phyloP scores from a whole-genome alignment of 2,797 vertebrate species.

The Sitta carolinensis region DNA sequence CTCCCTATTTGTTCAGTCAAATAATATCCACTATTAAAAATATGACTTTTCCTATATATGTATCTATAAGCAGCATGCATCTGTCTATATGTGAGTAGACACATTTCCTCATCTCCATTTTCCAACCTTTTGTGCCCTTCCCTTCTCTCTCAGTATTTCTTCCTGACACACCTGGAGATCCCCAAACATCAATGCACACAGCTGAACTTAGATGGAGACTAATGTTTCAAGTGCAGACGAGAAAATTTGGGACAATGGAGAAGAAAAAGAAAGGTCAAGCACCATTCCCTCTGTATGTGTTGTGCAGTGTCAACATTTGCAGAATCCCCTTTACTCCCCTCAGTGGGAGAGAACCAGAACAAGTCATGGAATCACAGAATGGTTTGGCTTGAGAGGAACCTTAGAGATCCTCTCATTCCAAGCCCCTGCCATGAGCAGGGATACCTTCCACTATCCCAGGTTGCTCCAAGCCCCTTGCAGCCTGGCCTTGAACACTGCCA shows the following conservation, averaged over 20 bases:
- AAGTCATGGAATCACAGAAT: background rate
- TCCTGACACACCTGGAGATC: background rate
- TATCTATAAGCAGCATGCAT: background rate
- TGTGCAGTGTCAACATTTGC: background rate
- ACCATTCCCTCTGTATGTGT: background rate
- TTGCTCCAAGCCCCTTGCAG: rapidly evolving
- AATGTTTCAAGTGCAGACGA: background rate
- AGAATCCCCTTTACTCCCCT: background rate
- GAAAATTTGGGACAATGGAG: background rate
- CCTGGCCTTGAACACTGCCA: background rate
- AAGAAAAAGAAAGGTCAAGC: background rate
- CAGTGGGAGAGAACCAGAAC: background rate
- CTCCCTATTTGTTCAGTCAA: background rate
- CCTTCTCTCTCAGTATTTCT: background rate
- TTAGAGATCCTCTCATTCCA: background rate
- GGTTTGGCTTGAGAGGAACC: background rate
- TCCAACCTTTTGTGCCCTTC: background rate
- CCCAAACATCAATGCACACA: background rate
- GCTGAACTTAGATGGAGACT: background rate
- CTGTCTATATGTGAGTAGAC: background rate
- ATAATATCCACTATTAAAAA: background rate
- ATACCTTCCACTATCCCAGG: background rate
- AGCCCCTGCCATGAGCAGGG: background rate
- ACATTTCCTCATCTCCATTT: background rate
- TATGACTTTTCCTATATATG: background rate